Conservation (phyloP, 2,797 vertebrate genomes). For the Megalops cyprinoides region DNA sequence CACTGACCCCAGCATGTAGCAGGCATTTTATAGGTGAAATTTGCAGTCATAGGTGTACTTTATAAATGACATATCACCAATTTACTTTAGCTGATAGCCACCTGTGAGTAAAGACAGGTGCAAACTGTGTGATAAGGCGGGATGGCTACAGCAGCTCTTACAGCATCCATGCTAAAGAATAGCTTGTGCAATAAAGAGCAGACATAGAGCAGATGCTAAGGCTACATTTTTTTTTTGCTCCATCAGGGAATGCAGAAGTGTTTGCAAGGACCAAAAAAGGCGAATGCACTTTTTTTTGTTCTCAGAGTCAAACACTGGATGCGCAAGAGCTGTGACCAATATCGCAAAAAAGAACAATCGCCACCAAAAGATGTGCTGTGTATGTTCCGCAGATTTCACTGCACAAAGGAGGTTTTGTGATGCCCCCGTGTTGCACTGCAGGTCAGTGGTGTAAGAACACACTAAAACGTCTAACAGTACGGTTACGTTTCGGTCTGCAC, state of each 20-base stretch:
- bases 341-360: not conserved
- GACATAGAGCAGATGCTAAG: not conserved
- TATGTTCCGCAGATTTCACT: not conserved
- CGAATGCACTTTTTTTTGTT: not conserved
- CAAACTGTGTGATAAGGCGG: not conserved
- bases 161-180: not conserved
- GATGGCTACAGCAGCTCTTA: not conserved
- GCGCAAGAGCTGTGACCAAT: not conserved
- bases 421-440: too few species aligned
- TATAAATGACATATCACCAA: too few species aligned
- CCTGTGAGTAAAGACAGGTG: not conserved
- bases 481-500: slow-evolving; percentile 66
- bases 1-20: not conserved
- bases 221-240: not conserved
- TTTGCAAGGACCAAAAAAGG: not conserved
- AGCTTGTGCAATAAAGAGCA: not conserved
- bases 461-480: slow-evolving; percentile 7
- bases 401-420: too few species aligned
- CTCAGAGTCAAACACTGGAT: not conserved
- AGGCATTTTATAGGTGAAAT: not conserved
- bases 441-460: too few species aligned
- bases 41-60: not conserved
- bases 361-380: not conserved
- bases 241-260: not conserved
- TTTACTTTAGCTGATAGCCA: too few species aligned